Percentiles rank a stretch among this genome's conserved stretches.
phyloP scores from a whole-genome alignment of 2,797 vertebrate species.

The Miichthys miiuy region DNA sequence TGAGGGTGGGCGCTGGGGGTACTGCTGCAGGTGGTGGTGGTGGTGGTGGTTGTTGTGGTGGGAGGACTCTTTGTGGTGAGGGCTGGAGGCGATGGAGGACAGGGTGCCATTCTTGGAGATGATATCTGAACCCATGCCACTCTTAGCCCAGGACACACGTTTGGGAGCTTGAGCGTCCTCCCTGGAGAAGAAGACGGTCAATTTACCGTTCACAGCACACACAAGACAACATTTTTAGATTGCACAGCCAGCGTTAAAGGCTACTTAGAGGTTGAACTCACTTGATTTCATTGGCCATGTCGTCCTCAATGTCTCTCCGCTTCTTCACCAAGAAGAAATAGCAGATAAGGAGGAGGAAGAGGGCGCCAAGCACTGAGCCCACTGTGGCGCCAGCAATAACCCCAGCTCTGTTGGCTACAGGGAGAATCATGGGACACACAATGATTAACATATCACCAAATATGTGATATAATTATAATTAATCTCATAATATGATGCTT shows the following conservation, averaged over 20 bases:
- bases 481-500: background rate
- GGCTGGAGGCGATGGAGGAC: slow-evolving; percentile 91
- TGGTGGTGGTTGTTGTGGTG: slow-evolving; percentile 69
- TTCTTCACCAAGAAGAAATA: slow-evolving; percentile 82
- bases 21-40: slow-evolving; percentile 82
- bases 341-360: slow-evolving; percentile 82
- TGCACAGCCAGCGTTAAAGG: too few relatives aligned
- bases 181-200: slow-evolving; percentile 74
- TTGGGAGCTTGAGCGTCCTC: slow-evolving; percentile 95
- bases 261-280: slow-evolving; percentile 67
- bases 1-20: slow-evolving; percentile 82
- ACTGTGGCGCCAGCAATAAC: slow-evolving; percentile 90
- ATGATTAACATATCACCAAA: background rate
- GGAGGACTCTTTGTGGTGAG: slow-evolving; percentile 80
- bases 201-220: background rate
- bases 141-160: slow-evolving; percentile 91
- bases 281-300: slow-evolving; percentile 97
- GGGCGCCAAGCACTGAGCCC: slow-evolving; percentile 87
- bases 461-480: too few relatives aligned
- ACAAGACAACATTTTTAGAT: background rate
- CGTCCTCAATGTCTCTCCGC: slow-evolving; percentile 87
- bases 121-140: slow-evolving; percentile 88
- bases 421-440: slow-evolving; percentile 26
- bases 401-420: slow-evolving; percentile 83
- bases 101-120: slow-evolving; percentile 95